A percentile compares a stretch with the other conserved stretches of the same genome.
These are phyloP conservation scores for Mastacembelus armatus DNA, from an alignment of 2,797 vertebrate genomes.

Conservation along the genomic window DNA sequence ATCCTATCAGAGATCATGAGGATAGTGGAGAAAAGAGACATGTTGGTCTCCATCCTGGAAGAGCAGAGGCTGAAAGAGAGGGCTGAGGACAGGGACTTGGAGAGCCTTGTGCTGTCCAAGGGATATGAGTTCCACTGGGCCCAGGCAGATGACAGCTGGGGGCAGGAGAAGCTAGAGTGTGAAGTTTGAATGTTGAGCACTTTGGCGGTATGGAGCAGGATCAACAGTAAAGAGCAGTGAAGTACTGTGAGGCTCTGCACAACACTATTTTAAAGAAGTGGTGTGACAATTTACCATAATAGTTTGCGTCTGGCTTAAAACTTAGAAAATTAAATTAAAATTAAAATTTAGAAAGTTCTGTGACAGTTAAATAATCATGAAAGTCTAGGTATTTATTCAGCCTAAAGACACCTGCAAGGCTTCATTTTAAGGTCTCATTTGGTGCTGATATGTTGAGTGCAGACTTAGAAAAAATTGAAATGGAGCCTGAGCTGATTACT, in stretches of 20 bases:
- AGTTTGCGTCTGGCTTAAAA: neutral
- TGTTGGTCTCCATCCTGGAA: constrained; percentile 86
- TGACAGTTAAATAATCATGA: neutral
- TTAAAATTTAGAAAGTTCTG: neutral
- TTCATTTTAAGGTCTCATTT: constrained; percentile 1
- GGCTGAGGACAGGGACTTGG: constrained; percentile 87
- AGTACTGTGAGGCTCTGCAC: neutral
- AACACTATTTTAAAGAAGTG: neutral
- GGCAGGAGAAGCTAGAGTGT: constrained; percentile 35
- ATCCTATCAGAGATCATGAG: constrained; percentile 90
- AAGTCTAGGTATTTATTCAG: neutral
- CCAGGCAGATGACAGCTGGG: constrained; percentile 55
- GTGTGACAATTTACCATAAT: neutral
- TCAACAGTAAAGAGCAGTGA: too few relatives aligned
- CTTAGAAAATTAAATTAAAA: neutral
- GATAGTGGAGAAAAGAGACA: constrained; percentile 90
- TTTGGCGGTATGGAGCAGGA: neutral
- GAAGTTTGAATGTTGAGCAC: neutral
- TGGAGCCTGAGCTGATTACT: constrained; percentile 22
- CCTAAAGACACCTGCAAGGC: neutral
- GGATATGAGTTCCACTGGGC: constrained; percentile 81
- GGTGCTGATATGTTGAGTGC: constrained; percentile 1
- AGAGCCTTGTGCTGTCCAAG: constrained; percentile 82
- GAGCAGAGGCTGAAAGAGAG: constrained; percentile 89
- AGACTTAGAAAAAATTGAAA: constrained; percentile 7